These are phyloP conservation scores for Nephrotoma guestfalica DNA, from an alignment of 2,888 invertebrate species.

Conservation along the genomic window DNA sequence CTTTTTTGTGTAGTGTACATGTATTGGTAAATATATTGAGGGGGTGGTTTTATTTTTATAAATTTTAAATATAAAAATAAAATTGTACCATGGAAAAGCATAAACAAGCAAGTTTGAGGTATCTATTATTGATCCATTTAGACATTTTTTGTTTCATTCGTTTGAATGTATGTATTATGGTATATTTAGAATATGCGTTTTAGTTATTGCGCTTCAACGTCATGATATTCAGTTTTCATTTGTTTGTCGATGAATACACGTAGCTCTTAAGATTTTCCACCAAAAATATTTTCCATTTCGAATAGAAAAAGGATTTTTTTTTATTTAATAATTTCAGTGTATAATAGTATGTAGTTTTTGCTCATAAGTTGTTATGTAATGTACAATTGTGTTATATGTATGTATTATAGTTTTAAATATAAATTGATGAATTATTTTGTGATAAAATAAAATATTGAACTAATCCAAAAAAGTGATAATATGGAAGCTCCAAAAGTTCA, in stretches of 20 bases:
- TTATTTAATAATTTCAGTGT: neutral
- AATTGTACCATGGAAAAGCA: neutral
- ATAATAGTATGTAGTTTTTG: neutral
- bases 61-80: neutral
- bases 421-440: neutral
- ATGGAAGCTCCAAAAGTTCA: constrained; percentile 33
- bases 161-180: neutral
- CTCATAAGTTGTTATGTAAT: neutral
- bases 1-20: neutral
- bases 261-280: neutral
- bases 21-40: neutral
- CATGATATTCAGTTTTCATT: constrained; percentile 4
- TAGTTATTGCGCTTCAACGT: constrained; percentile 3
- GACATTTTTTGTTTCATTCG: neutral
- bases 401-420: neutral
- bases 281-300: neutral
- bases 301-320: neutral
- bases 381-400: neutral
- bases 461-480: neutral
- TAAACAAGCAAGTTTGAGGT: neutral
- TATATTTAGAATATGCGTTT: constrained; percentile 2
- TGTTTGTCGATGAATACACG: neutral
- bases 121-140: neutral
- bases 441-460: neutral
- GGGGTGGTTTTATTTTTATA: neutral